Conservation (phyloP, 2,797 vertebrate species). For the Antrozous pallidus region DNA sequence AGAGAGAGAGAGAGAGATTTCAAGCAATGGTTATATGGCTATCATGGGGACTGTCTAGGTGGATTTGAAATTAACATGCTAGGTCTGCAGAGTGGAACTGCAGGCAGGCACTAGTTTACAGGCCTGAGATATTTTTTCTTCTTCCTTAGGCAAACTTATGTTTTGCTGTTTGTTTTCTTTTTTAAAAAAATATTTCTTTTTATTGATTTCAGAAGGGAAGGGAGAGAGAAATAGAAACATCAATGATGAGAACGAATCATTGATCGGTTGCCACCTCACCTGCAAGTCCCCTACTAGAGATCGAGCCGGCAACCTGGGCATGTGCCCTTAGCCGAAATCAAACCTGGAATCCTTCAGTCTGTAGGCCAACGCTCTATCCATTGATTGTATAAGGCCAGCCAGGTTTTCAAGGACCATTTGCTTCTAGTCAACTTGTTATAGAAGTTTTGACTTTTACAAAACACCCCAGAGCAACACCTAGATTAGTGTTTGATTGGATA, state of each 20-base stretch:
- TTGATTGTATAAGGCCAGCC: background rate
- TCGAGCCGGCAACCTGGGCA: too few relatives aligned
- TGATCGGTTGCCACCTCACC: too few relatives aligned
- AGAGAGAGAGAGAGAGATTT: background rate
- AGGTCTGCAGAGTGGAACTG: background rate
- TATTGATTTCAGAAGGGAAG: too few relatives aligned
- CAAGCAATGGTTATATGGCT: background rate
- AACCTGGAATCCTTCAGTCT: too few relatives aligned
- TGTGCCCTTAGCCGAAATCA: too few relatives aligned
- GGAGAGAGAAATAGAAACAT: too few relatives aligned
- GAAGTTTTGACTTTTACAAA: background rate
- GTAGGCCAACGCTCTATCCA: too few relatives aligned
- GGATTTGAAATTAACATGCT: background rate
- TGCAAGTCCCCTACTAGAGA: too few relatives aligned
- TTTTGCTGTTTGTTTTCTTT: background rate
- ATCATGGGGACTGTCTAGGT: background rate
- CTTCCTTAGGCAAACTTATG: background rate
- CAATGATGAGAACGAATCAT: too few relatives aligned
- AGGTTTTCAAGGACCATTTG: background rate
- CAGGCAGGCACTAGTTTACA: background rate
- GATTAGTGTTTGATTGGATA: conserved; percentile 1
- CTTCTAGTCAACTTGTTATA: background rate
- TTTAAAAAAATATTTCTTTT: too few relatives aligned
- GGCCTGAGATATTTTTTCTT: background rate
- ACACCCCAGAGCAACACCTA: background rate